Base-by-base conservation (phyloP, 1,140 invertebrate species). In the Sycobia sp. region DNA sequence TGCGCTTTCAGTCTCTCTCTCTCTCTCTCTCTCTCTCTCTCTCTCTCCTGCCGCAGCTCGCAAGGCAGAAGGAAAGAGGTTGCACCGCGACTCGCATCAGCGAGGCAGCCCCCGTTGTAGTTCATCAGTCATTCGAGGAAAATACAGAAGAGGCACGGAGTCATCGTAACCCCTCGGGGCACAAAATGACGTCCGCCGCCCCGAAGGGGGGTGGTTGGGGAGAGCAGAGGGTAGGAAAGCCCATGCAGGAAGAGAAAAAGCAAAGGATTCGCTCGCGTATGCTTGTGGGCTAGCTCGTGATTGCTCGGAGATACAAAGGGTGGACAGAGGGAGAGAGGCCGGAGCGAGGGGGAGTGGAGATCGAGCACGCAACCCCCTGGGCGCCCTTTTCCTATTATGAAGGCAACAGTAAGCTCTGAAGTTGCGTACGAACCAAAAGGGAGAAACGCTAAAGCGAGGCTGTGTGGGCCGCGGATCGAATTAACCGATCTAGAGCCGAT, bases 251-350 rank as follows among this genome's bases (percentile, higher is more conserved):
- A 38, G 29, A 36, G 20, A 59, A 38, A 47, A 54, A 25, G 54
- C 20, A 46, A 65, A 46, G 47, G 55, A 58, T 46, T 56, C 22
- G 41, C 41, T 36, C 44, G 20, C 14, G 25, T 29, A 57, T 56
- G 46, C 43, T 71, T 56, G 70, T 71, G 65, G 69, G 72, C 69
- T 72, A 77, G 75, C 74, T 78, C 76, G 73, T 78, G 75, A 79
- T 79, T 79, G 75, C 76, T 76, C 67, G 69, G 59, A 69, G 73
- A 77, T 76, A 78, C 75, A 79, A 77, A 79, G 75, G 74, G 73
- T 76, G 76, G 76, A 77, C 74, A 74, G 71, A 71, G 58, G 54
- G 56, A 73, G 56, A 49, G 59, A 68, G 62, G 54, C 27, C 71
- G 32, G 43, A 55, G 29, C 36, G 34, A 32, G 43, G 27, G 34